Conservation (phyloP, 1,140 invertebrate genomes). For the Lasioglossum baleicum region DNA sequence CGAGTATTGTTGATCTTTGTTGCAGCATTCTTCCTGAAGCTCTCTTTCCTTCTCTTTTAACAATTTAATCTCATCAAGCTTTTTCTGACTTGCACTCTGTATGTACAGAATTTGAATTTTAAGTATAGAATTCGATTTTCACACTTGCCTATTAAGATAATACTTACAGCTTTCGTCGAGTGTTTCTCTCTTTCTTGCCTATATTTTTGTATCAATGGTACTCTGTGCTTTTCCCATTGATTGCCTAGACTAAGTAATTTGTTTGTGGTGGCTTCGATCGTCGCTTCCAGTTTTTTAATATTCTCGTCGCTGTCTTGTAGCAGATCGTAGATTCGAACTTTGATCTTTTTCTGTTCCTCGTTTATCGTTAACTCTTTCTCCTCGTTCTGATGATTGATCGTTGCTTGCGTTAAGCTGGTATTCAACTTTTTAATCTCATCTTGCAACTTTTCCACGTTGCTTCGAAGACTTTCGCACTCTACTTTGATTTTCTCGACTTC, state of each 20-base stretch:
- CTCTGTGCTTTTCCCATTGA: slow-evolving; percentile 86
- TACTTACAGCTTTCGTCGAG: slow-evolving; percentile 82
- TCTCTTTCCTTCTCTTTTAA: slow-evolving; percentile 81
- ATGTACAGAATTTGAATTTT: not conserved
- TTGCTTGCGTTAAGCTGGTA: slow-evolving; percentile 70
- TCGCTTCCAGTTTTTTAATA: slow-evolving; percentile 82
- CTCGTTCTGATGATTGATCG: slow-evolving; percentile 70
- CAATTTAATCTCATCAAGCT: slow-evolving; percentile 79
- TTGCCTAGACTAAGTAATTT: slow-evolving; percentile 83
- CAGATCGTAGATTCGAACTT: slow-evolving; percentile 83
- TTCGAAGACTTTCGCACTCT: slow-evolving; percentile 72
- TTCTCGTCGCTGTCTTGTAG: slow-evolving; percentile 84
- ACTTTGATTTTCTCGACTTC: slow-evolving; percentile 65
- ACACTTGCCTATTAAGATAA: slow-evolving; percentile 1
- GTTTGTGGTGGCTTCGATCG: slow-evolving; percentile 83
- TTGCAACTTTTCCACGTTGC: slow-evolving; percentile 71
- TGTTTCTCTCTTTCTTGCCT: slow-evolving; percentile 81
- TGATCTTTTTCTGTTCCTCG: slow-evolving; percentile 80
- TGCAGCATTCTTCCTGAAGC: slow-evolving; percentile 82
- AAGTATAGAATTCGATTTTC: not conserved
- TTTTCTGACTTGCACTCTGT: slow-evolving; percentile 80
- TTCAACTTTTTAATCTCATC: slow-evolving; percentile 72
- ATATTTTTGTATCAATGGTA: slow-evolving; percentile 84
- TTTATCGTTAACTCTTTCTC: slow-evolving; percentile 74
- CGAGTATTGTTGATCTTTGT: slow-evolving; percentile 82